These are phyloP conservation scores for Oeneis ivallda DNA, from an alignment of 2,888 invertebrate genomes.

Conservation along the genomic window DNA sequence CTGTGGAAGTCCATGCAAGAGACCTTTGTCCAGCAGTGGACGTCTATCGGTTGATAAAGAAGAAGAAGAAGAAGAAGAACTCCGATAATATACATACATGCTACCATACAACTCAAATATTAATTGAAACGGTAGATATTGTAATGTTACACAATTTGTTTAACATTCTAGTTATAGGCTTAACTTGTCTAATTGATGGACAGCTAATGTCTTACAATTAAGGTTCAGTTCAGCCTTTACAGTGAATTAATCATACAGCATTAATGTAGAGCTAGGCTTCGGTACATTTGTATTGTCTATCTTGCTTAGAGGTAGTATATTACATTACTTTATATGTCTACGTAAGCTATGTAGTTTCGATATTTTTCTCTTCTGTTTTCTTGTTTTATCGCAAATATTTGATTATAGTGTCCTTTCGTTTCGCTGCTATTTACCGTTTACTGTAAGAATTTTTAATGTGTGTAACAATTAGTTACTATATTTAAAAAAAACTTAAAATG, in stretches of 20 bases:
- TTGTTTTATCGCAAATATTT: too few species aligned
- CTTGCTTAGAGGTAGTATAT: neutral
- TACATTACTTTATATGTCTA: neutral
- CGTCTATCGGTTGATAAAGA: too few species aligned
- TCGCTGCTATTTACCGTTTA: too few species aligned
- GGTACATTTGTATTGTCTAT: constrained; percentile 5
- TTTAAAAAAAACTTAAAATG: too few species aligned
- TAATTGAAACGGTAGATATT: neutral
- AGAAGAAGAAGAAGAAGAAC: too few species aligned
- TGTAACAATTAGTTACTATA: too few species aligned
- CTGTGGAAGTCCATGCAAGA: too few species aligned
- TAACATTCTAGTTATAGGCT: constrained; percentile 7
- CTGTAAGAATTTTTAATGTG: too few species aligned
- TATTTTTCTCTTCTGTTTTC: too few species aligned
- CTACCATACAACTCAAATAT: neutral
- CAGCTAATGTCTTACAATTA: constrained; percentile 13
- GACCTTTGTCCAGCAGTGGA: too few species aligned
- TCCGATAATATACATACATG: neutral
- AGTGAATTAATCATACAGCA: constrained; percentile 17
- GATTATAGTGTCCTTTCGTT: too few species aligned
- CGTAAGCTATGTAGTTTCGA: too few species aligned
- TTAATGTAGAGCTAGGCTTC: constrained; percentile 21
- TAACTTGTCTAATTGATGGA: constrained; percentile 14
- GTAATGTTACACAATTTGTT: constrained; percentile 2
- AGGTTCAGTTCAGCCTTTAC: constrained; percentile 8